phyloP scores from a whole-genome alignment of 2,888 invertebrate genomes.

The Nomada ferruginata region DNA sequence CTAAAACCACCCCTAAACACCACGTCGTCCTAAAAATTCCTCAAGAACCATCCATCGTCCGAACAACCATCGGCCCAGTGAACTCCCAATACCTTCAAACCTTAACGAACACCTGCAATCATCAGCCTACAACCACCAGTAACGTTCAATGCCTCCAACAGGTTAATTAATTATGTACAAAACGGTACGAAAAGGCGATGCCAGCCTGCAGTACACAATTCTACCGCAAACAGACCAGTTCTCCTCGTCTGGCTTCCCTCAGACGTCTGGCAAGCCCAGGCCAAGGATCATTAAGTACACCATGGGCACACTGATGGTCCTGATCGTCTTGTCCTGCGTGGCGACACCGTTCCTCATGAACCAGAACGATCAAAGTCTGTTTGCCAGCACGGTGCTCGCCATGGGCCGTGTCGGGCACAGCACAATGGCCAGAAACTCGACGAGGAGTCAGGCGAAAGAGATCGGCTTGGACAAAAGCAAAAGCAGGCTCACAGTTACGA shows the following conservation, averaged over 20 bases:
- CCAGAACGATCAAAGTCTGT: constrained; percentile 71
- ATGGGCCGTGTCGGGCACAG: constrained; percentile 60
- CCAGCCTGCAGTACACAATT: constrained; percentile 90
- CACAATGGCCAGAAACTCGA: constrained; percentile 40
- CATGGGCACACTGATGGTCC: constrained; percentile 67
- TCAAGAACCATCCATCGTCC: too few species aligned
- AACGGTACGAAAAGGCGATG: constrained; percentile 90
- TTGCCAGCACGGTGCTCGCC: constrained; percentile 68
- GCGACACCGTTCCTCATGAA: constrained; percentile 72
- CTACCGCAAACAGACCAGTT: constrained; percentile 88
- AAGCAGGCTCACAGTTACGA: constrained; percentile 75
- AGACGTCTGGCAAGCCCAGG: constrained; percentile 51
- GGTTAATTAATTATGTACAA: constrained; percentile 87
- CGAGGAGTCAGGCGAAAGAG: constrained; percentile 55
- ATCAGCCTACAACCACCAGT: too few species aligned
- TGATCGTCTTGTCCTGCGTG: constrained; percentile 69
- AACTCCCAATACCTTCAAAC: too few species aligned
- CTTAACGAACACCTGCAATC: too few species aligned
- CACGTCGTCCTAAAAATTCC: too few species aligned
- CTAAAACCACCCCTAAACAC: too few species aligned
- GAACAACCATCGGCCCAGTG: too few species aligned
- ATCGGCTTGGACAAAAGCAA: constrained; percentile 74
- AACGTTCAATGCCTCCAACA: constrained; percentile 17
- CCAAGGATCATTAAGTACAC: constrained; percentile 70
- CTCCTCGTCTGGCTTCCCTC: constrained; percentile 63